phyloP scores from a whole-genome alignment of 2,113 vertebrate species.

The Eulemur macaco region DNA sequence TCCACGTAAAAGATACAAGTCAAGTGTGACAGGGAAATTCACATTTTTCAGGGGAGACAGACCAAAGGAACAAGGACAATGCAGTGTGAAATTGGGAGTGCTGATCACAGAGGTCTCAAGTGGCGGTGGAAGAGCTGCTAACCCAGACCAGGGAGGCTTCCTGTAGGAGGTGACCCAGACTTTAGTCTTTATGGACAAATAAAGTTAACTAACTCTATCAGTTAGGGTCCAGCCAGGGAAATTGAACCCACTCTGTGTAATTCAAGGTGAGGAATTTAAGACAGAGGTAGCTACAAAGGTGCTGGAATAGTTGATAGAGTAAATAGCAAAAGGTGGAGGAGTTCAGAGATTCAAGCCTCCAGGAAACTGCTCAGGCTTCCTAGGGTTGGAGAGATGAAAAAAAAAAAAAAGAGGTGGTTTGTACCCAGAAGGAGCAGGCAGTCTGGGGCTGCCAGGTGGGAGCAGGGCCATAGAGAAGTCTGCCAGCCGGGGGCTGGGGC shows the following conservation, averaged over 20 bases:
- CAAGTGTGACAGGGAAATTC: not conserved
- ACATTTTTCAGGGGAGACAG: not conserved
- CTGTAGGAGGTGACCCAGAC: not conserved
- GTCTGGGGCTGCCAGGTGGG: not conserved
- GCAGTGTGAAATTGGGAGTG: not conserved
- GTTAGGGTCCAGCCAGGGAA: not conserved
- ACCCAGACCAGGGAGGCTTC: not conserved
- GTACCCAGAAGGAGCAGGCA: not conserved
- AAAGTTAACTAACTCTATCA: not conserved
- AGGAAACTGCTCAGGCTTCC: not conserved
- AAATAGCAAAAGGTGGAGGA: not conserved
- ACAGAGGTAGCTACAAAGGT: not conserved
- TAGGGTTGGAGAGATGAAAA: not conserved
- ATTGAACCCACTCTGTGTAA: not conserved
- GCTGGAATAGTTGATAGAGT: not conserved
- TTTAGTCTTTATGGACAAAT: not conserved
- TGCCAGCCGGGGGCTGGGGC: not conserved
- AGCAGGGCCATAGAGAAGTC: not conserved
- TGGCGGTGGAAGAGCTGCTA: not conserved
- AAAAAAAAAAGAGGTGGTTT: not conserved
- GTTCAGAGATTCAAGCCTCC: not conserved
- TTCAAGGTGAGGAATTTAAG: not conserved
- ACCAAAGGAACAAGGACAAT: not conserved
- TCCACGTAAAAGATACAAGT: not conserved
- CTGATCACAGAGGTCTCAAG: too few species aligned